phyloP scores from a whole-genome alignment of 23 tunicate species.

The Halocynthia roretzi region DNA sequence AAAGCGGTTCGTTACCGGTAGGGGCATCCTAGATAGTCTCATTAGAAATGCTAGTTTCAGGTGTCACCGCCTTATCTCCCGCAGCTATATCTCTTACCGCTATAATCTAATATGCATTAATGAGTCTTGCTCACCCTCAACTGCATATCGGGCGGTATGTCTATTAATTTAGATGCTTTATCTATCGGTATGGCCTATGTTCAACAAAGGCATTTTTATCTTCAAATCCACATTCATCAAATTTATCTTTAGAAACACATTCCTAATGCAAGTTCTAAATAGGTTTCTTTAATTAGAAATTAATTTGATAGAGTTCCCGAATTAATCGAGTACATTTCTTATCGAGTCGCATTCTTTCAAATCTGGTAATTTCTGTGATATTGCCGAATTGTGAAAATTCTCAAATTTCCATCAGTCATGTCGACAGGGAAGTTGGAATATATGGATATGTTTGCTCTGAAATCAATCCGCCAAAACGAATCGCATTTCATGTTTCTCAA shows the following conservation, averaged over 20 bases:
- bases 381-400: too few relatives aligned
- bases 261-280: background rate
- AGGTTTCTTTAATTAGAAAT: background rate
- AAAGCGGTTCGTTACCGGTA: background rate
- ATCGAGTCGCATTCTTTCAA: too few relatives aligned
- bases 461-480: too few relatives aligned
- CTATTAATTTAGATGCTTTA: too few relatives aligned
- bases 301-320: background rate
- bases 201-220: background rate
- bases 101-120: conserved; percentile 5
- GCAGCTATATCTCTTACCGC: background rate
- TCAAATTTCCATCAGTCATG: too few relatives aligned
- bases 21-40: background rate
- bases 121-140: conserved; percentile 9
- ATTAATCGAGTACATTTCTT: too few relatives aligned
- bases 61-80: conserved; percentile 7
- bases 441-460: too few relatives aligned
- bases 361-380: too few relatives aligned
- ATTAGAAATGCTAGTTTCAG: conserved; percentile 2
- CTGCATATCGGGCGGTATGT: background rate
- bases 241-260: background rate
- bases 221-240: background rate
- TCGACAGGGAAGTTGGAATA: too few relatives aligned
- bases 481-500: too few relatives aligned
- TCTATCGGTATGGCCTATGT: background rate